phyloP scores from a whole-genome alignment of 2,888 invertebrate genomes.

The Leistus spinibarbis region DNA sequence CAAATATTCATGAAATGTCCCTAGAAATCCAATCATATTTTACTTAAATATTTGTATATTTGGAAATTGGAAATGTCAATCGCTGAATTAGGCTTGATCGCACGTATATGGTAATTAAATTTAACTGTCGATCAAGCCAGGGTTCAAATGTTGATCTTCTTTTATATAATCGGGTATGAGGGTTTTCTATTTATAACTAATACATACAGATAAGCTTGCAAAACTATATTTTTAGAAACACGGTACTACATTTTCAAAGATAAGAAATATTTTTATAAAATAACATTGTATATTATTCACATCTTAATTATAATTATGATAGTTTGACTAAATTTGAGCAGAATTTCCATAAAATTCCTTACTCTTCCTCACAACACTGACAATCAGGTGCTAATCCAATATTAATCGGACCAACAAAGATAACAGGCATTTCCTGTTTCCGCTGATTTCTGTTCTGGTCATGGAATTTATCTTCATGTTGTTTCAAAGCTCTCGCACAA shows the following conservation, averaged over 20 bases:
- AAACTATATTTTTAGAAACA: no score
- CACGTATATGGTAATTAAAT: no score
- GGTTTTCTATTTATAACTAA: no score
- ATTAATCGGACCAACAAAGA: conserved; percentile 1
- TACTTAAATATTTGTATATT: no score
- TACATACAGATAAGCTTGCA: no score
- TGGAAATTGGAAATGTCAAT: no score
- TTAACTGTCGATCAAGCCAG: no score
- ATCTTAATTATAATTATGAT: not conserved
- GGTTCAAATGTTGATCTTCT: no score
- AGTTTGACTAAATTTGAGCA: not conserved
- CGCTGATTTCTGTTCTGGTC: not conserved
- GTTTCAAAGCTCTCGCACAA: conserved; percentile 2
- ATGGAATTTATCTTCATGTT: not conserved
- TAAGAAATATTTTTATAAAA: not conserved
- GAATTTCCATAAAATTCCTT: not conserved
- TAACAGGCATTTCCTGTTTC: not conserved
- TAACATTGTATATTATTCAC: not conserved
- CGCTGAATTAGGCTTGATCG: no score
- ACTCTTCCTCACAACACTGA: conserved; percentile 9
- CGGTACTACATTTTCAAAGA: not conserved
- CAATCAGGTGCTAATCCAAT: conserved; percentile 10
- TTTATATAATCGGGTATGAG: no score
- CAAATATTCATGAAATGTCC: no score
- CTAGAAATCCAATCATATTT: no score